Evolutionary conservation across 2,113 vertebrate genomes (phyloP).

Genomic region (Gulo gulo): DNA sequence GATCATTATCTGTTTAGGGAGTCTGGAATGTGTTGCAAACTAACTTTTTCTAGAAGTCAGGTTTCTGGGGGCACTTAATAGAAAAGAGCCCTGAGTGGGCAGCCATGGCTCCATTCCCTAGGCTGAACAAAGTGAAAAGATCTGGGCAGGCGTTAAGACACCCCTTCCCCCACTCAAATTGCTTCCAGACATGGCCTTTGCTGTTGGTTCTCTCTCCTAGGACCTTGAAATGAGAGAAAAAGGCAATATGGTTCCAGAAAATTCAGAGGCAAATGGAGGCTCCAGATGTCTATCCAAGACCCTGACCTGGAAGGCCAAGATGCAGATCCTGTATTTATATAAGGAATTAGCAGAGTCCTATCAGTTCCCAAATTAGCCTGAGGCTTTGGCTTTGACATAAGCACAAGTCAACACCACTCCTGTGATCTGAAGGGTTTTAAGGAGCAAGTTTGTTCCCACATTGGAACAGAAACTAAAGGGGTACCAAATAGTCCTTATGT

Average conservation of each 20-base stretch:
- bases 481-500: conserved; percentile 70
- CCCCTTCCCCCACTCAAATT: neutral
- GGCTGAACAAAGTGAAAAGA: neutral
- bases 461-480: conserved; percentile 78
- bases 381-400: conserved; percentile 82
- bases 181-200: conserved; percentile 41
- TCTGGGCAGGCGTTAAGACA: neutral
- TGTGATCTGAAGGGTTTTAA: conserved; percentile 82
- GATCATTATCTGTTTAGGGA: conserved; percentile 2
- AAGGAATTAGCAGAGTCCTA: conserved; percentile 85
- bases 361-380: conserved; percentile 84
- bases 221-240: conserved; percentile 66
- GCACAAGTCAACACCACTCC: conserved; percentile 58
- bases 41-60: conserved; percentile 26
- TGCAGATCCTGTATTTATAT: conserved; percentile 87
- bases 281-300: conserved; percentile 80
- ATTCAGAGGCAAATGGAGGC: conserved; percentile 80
- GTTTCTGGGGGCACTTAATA: conserved; percentile 20
- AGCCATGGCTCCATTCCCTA: neutral
- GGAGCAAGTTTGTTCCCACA: conserved; percentile 78
- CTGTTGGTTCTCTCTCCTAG: conserved; percentile 34
- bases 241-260: conserved; percentile 75
- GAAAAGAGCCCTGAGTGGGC: neutral
- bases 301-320: conserved; percentile 85
- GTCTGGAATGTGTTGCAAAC: neutral